These are phyloP conservation scores for Zaprionus gabonicus DNA, from an alignment of 1,140 invertebrate species.

Conservation along the genomic window DNA sequence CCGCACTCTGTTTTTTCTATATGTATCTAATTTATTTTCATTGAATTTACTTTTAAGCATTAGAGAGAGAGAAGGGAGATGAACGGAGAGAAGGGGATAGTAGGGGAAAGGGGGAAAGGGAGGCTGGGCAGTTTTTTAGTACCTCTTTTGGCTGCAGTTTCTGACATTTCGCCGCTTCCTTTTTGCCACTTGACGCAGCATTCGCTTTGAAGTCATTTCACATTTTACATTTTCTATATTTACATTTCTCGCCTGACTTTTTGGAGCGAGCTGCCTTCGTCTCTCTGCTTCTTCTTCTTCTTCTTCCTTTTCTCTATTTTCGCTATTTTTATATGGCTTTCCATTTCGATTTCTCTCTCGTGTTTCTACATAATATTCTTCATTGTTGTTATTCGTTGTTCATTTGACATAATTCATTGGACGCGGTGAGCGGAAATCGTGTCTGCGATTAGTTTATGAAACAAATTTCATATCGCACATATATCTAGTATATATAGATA, in stretches of 20 bases:
- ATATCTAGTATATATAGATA: constrained; percentile 4
- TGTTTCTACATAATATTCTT: constrained; percentile 32
- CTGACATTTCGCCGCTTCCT: constrained; percentile 26
- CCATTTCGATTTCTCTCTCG: constrained; percentile 51
- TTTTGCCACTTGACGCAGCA: constrained; percentile 31
- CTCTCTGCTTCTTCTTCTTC: constrained; percentile 25
- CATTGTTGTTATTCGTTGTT: constrained; percentile 14
- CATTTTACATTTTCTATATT: constrained; percentile 45
- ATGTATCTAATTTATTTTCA: constrained; percentile 42
- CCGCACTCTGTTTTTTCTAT: constrained; percentile 23
- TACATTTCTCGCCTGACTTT: constrained; percentile 32
- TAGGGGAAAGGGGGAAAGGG: not conserved
- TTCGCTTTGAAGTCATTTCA: constrained; percentile 49
- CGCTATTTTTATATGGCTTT: constrained; percentile 47
- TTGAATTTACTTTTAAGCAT: constrained; percentile 27
- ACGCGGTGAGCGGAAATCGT: constrained; percentile 65
- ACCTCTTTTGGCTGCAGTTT: constrained; percentile 33
- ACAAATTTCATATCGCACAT: constrained; percentile 35
- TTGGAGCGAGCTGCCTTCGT: constrained; percentile 36
- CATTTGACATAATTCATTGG: constrained; percentile 70
- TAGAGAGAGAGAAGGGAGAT: not conserved
- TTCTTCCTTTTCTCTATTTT: constrained; percentile 24
- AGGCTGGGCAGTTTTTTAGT: constrained; percentile 30
- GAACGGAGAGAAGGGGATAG: not conserved
- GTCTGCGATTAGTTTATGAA: constrained; percentile 66